Base-by-base conservation (phyloP, 64 coral and sea anemone genomes). In the Catalaphyllia jardinei region DNA sequence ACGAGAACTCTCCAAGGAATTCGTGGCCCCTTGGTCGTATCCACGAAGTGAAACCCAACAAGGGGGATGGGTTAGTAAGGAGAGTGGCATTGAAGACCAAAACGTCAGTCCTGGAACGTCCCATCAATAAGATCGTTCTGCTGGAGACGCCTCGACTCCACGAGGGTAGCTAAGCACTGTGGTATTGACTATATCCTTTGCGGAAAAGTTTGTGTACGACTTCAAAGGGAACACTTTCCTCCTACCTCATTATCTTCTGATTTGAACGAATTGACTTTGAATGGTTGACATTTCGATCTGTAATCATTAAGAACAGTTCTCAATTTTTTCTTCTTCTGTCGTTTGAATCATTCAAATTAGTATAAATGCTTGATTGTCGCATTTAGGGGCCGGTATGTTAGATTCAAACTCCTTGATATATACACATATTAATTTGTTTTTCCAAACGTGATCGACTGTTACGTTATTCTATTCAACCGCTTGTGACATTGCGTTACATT, bases 371-470 rank as follows among this genome's bases (percentile, higher is more conserved):
- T 49, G 4, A 25, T 35, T 12, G 29, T 62, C 31, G 60, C 60
- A 83, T 83, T 83, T 83, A 83, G 79, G 79, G 79, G 79, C 79
- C 60, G 60, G 79, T 62, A 83, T 67, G 80, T 82, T 38, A 62
- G 60, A 35, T 62, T 65, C 79, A 78, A 76, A 76, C 73, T 42
- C 16, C 31, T 38, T 17, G 4, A 20, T 46, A 0, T 22, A 10
- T 76, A 10, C 7, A n/a, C n/a, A 1, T 57, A 35, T 35, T 35
- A 35, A 35, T 35, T 57, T 14, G 54, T 57, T 57, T 12, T 57
- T 57, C 17, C 33, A 76, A 6, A 10, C 31, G 74, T 42, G 29
- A 76, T 35, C 33, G 33, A 35, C 6, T 46, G 42, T 46, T 46
- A 8, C 31, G 1, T 76, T 3, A 76, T 76, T 14, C 42, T 46